Evolutionary conservation across 2,888 invertebrate genomes (phyloP), one percentile per base, ranked within the genome.

Genomic region (Brachynemurus nebulosus): DNA sequence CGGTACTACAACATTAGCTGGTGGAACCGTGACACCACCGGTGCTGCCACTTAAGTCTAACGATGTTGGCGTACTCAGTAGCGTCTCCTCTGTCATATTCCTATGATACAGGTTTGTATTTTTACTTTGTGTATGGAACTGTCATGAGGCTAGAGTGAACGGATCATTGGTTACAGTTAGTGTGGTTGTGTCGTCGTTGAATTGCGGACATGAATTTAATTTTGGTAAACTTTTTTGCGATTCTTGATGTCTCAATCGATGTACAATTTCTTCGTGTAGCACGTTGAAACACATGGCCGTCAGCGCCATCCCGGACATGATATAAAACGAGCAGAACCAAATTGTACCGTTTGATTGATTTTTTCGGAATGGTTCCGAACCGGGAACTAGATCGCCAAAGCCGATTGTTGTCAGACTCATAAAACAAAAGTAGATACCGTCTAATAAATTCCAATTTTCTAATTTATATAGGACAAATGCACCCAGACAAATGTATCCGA

Each of bases 351-450:
- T 76, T 53, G 77, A 75, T 33, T 78, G 75, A 64, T 74, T 58
- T 62, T 71, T 60, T 64, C 68, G 53, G 63, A 69, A 61, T 56
- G 74, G 60, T 64, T 74, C 62, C 63, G 71, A 62, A 21, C 86
- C 86, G 41, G 88, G 86, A 52, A 86, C 73, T 67, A 88, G 76
- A 59, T 86, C 86, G 48, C 88, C 89, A 54, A 90, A 90, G 23
- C 92, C 92, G 57, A 89, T 90, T 12, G 91, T 91, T 57, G 86
- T 90, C 58, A 93, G 72, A 53, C 90, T 86, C 81, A 93, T 92
- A 65, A 95, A 95, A 66, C 92, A 93, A 67, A 93, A 95, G 66
- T 88, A 95, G 57, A 90, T 79, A 50, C 89, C 88, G 60, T 93
- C 92, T 53, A 96, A 68, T 48, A 88, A 76, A 54, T 79, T 75